These are phyloP conservation scores for Diabrotica virgifera DNA, from an alignment of 1,140 invertebrate genomes.

Conservation along the genomic window DNA sequence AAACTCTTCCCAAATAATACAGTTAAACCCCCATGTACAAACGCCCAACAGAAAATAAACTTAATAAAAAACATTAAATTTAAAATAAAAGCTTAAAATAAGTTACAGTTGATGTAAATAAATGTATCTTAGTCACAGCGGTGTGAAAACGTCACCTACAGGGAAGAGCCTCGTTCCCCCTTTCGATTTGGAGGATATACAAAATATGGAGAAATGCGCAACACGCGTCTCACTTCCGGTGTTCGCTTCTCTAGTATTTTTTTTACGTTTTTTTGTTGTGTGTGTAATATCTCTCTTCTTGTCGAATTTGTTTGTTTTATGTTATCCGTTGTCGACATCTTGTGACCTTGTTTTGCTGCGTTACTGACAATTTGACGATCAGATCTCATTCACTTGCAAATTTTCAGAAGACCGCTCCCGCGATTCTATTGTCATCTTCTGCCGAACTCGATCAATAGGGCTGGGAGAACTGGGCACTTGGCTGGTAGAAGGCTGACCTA, in stretches of 20 bases:
- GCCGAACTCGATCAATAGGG: constrained; percentile 44
- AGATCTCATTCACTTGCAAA: constrained; percentile 39
- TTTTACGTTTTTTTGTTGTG: not conserved
- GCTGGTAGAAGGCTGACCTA: constrained; percentile 65
- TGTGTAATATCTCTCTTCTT: not conserved
- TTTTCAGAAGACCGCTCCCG: constrained; percentile 44
- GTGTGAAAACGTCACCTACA: constrained; percentile 31
- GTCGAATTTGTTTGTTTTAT: constrained; percentile 9
- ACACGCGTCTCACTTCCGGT: not conserved
- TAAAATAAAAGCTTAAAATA: constrained; percentile 12
- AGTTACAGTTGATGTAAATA: constrained; percentile 7
- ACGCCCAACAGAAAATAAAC: no score
- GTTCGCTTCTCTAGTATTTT: not conserved
- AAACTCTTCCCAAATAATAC: no score
- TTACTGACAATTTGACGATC: constrained; percentile 41
- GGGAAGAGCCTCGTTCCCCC: constrained; percentile 10
- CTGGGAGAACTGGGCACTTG: constrained; percentile 60
- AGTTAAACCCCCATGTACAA: no score
- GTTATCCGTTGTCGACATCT: constrained; percentile 27
- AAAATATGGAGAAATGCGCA: not conserved
- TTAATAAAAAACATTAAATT: constrained; percentile 7
- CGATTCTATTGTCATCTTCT: constrained; percentile 37
- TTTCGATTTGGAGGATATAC: not conserved
- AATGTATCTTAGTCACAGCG: constrained; percentile 25
- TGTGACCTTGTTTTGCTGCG: constrained; percentile 28